These are phyloP conservation scores for Coptodon bakossiorum DNA, from an alignment of 2,113 vertebrate species.

Conservation along the genomic window DNA sequence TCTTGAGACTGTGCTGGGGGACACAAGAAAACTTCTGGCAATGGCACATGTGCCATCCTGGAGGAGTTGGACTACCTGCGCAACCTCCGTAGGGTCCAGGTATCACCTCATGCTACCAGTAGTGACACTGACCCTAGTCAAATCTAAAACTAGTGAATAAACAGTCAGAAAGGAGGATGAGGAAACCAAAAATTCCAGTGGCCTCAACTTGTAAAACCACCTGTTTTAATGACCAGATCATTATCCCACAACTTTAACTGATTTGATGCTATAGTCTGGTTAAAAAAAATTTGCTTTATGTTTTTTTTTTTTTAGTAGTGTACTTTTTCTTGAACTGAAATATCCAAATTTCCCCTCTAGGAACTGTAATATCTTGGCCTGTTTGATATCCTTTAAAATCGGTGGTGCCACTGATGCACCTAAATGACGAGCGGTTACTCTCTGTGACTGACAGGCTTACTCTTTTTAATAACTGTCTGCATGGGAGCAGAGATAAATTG, in stretches of 20 bases:
- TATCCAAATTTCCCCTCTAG: not conserved
- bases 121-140: not conserved
- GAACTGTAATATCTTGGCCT: not conserved
- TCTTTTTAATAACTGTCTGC: slow-evolving; percentile 10
- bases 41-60: not conserved
- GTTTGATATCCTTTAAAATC: not conserved
- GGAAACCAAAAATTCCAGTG: not conserved
- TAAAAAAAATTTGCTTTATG: not conserved
- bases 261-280: not conserved
- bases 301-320: not conserved
- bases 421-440: not conserved
- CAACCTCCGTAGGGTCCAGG: not conserved
- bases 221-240: not conserved
- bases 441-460: not conserved
- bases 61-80: not conserved
- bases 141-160: not conserved
- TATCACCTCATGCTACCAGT: not conserved
- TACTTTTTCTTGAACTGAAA: not conserved
- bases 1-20: not conserved
- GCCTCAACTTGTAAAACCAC: not conserved
- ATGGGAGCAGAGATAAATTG: not conserved
- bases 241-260: not conserved
- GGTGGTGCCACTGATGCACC: not conserved
- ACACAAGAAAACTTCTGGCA: not conserved
- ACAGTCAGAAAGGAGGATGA: not conserved